These are phyloP conservation scores for Caenorhabditis briggsae DNA, from an alignment of 1,140 invertebrate species.

Conservation along the genomic window DNA sequence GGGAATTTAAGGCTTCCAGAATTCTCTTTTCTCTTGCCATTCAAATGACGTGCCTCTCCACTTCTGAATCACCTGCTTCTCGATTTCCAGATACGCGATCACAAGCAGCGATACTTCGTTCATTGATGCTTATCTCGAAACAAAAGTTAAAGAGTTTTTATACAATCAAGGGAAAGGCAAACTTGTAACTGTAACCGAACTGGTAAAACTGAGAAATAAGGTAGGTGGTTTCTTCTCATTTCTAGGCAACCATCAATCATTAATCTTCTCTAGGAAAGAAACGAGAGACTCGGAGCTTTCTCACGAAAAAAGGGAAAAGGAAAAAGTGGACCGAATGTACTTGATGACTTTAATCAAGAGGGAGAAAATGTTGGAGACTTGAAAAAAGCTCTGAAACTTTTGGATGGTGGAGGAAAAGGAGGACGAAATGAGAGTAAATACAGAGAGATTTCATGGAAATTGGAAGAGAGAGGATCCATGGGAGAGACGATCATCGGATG, in stretches of 20 bases:
- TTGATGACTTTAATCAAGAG: slow-evolving; percentile 78
- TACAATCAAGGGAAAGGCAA: slow-evolving; percentile 77
- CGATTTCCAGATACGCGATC: slow-evolving; percentile 71
- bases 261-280: slow-evolving; percentile 68
- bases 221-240: neutral
- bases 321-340: slow-evolving; percentile 77
- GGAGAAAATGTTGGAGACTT: slow-evolving; percentile 75
- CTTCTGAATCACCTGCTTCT: neutral
- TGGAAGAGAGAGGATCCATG: slow-evolving; percentile 89
- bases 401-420: slow-evolving; percentile 80
- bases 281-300: slow-evolving; percentile 75
- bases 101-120: slow-evolving; percentile 75
- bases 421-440: slow-evolving; percentile 81
- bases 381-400: slow-evolving; percentile 76
- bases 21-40: neutral
- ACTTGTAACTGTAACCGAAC: slow-evolving; percentile 74
- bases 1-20: neutral
- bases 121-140: slow-evolving; percentile 72
- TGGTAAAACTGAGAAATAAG: slow-evolving; percentile 76
- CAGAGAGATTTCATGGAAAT: slow-evolving; percentile 90
- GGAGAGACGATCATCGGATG: slow-evolving; percentile 94
- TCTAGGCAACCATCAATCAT: neutral
- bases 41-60: neutral
- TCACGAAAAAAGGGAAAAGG: slow-evolving; percentile 77
- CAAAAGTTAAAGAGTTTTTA: slow-evolving; percentile 71